Base-by-base conservation (phyloP, 2,888 invertebrate species). In the Esperia sulphurella region DNA sequence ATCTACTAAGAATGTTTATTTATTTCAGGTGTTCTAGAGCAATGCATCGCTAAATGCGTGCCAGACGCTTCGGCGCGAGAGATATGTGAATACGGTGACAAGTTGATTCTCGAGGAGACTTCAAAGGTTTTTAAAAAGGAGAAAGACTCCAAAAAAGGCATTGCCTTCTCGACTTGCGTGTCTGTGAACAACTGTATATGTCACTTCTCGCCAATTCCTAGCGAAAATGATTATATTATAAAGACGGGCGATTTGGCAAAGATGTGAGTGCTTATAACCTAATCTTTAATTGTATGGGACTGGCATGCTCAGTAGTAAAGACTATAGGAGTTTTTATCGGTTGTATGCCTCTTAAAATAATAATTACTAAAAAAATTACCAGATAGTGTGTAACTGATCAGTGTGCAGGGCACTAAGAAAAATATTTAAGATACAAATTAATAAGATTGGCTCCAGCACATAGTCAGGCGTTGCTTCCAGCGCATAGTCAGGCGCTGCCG, bases 181-280 rank as follows among this genome's bases (percentile, higher is more conserved):
- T 99, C 98, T 14, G 95, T 98, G 49, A 99, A 99, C 90, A 98
- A 99, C 87, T 98, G 98, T 89, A 97, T 99, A 81, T 99, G 99
- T 84, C 99, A 99, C 84, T 99, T 95, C 83, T 99, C 99, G 44
- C 99, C 99, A 21, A 94, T 98, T 57, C 95, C 95, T 61, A 97
- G 96, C 83, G 99, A 99, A 89, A 92, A 94, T 12, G 97, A 97
- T 83, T 94, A 94, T 63, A 91, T 92, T 56, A 87, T 99, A 49
- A 95, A 97, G 82, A 94, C 95, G 67, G 98, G 96, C 50, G 99
- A 99, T 91, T 91, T 99, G 66, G 98, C 98, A 51, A 99, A 99
- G 94, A 95, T 98, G 97, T 98, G 91, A 93, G 95, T 93, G 38
- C 21, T 21, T 21, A 21, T 21, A 21, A 21, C 21, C 21, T 21